Percentiles rank a stretch among this genome's conserved stretches.
Conservation (phyloP, 2,113 vertebrate species). For the Talpa occidentalis region DNA sequence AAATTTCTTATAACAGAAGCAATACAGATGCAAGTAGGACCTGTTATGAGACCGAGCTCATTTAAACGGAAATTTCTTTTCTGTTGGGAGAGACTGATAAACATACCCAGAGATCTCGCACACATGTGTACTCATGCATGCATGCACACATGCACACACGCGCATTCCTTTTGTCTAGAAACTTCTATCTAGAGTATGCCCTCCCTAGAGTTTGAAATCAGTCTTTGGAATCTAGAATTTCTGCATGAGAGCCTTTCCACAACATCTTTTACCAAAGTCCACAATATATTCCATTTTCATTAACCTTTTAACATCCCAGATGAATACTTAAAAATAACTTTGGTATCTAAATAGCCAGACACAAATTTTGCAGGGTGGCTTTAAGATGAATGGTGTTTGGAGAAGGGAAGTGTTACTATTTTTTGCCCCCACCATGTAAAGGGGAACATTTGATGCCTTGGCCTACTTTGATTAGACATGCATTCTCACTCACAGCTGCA, state of each 20-base stretch:
- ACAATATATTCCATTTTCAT: slow-evolving; percentile 79
- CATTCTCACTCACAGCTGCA: slow-evolving; percentile 83
- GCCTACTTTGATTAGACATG: slow-evolving; percentile 80
- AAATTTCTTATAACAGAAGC: not conserved
- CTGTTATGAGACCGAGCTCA: not conserved
- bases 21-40: not conserved
- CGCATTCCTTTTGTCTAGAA: not conserved
- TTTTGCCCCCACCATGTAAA: slow-evolving; percentile 67
- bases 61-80: not conserved
- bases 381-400: slow-evolving; percentile 58
- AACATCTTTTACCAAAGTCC: slow-evolving; percentile 74
- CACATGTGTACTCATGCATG: no score
- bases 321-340: slow-evolving; percentile 74
- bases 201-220: slow-evolving; percentile 17
- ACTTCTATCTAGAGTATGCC: not conserved
- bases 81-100: not conserved
- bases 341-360: slow-evolving; percentile 66
- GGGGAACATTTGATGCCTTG: slow-evolving; percentile 69
- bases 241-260: slow-evolving; percentile 68
- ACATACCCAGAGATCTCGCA: not conserved
- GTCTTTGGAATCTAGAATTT: slow-evolving; percentile 61
- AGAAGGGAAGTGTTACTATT: slow-evolving; percentile 71
- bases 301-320: slow-evolving; percentile 69
- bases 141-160: no score
- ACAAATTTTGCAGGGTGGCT: slow-evolving; percentile 44